phyloP scores from a whole-genome alignment of 2,888 invertebrate species.

The Miltochrista miniata region DNA sequence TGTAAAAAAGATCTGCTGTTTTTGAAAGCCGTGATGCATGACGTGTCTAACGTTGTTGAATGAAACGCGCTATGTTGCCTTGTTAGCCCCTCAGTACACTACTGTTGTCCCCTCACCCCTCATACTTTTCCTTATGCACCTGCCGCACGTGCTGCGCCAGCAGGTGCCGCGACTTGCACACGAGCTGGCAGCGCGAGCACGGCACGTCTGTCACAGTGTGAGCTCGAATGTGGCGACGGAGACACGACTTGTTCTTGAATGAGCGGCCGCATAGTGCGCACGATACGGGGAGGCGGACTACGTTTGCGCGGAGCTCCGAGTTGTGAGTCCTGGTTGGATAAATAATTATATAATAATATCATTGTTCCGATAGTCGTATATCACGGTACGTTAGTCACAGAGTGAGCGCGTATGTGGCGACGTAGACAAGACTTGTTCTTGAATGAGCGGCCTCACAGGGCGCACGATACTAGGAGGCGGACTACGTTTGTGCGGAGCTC shows the following conservation, averaged over 20 bases:
- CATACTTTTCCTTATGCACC: conserved; percentile 36
- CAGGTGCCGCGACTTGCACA: conserved; percentile 37
- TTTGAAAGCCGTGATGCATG: no score
- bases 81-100: no score
- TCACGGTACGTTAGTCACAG: conserved; percentile 30
- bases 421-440: conserved; percentile 43
- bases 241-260: conserved; percentile 41
- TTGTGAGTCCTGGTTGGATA: conserved; percentile 40
- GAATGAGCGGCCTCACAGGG: conserved; percentile 44
- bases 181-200: conserved; percentile 37
- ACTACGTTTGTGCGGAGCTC: conserved; percentile 29
- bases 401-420: conserved; percentile 45
- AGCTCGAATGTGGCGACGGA: conserved; percentile 45
- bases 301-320: conserved; percentile 33
- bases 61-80: no score
- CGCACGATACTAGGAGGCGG: conserved; percentile 31
- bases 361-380: no score
- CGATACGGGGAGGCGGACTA: conserved; percentile 18
- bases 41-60: no score
- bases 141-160: conserved; percentile 39
- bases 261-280: conserved; percentile 47
- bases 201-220: conserved; percentile 32
- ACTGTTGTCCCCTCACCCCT: conserved; percentile 29
- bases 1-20: no score
- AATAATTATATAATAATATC: no score